Evolutionary conservation across 2,797 vertebrate species (phyloP).

Genomic region (Propithecus deckenii): DNA sequence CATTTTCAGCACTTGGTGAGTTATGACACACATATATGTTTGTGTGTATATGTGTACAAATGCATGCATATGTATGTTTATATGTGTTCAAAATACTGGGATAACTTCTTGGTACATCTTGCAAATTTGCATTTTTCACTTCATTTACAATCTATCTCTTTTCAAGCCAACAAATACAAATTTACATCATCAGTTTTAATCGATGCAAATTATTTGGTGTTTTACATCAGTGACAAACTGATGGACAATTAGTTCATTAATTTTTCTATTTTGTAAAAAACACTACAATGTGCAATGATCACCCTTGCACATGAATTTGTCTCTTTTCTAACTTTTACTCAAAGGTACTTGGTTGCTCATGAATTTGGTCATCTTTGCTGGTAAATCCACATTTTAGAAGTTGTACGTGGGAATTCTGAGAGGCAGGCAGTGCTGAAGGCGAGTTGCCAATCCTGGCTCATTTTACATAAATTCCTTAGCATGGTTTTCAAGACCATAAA

Average conservation of each 20-base stretch:
- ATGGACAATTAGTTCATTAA: not conserved
- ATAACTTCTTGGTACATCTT: not conserved
- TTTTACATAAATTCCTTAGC: not conserved
- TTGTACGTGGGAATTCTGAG: not conserved
- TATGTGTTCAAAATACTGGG: not conserved
- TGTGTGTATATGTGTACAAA: not conserved
- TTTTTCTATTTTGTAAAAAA: not conserved
- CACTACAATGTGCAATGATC: too few relatives aligned
- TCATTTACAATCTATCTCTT: not conserved
- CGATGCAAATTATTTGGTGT: not conserved
- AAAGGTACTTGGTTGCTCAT: not conserved
- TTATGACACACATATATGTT: not conserved
- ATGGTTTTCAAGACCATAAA: not conserved
- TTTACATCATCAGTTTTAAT: not conserved
- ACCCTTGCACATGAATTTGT: not conserved
- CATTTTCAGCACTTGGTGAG: not conserved
- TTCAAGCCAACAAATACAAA: not conserved
- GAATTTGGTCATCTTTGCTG: not conserved
- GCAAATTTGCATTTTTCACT: not conserved
- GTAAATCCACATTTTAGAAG: not conserved
- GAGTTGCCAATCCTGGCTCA: not conserved
- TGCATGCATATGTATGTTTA: not conserved
- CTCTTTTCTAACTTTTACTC: not conserved
- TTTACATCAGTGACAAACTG: not conserved
- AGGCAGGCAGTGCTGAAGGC: not conserved